Evolutionary conservation across 1,140 invertebrate species (phyloP).

Genomic region (Drosophila lacertosa): DNA sequence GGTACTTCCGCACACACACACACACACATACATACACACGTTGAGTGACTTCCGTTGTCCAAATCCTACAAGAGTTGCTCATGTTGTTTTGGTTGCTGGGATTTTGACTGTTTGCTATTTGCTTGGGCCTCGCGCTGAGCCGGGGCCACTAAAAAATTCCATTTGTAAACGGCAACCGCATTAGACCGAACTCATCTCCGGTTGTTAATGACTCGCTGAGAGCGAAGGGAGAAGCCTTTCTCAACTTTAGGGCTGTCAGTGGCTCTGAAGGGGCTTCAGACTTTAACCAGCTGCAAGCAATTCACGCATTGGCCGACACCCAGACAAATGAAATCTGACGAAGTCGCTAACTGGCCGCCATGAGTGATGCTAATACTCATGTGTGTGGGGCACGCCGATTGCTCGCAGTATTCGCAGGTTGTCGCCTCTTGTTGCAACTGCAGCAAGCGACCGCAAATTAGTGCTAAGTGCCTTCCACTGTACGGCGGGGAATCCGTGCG

Average conservation of each 20-base stretch:
- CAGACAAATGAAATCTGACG: conserved; percentile 70
- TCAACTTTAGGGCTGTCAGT: conserved; percentile 20
- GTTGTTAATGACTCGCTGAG: conserved; percentile 78
- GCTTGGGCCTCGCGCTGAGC: conserved; percentile 3
- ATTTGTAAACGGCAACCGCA: conserved; percentile 78
- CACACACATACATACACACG: conserved; percentile 30
- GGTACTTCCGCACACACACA: conserved; percentile 41
- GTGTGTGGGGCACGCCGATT: conserved; percentile 30
- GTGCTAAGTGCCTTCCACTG: conserved; percentile 68
- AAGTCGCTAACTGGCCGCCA: conserved; percentile 48
- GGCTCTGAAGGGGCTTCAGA: conserved; percentile 7
- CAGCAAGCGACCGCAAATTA: conserved; percentile 68
- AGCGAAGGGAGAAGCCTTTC: conserved; percentile 45
- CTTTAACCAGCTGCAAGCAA: conserved; percentile 59
- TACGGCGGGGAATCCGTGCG: conserved; percentile 36
- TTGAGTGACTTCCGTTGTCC: conserved; percentile 66
- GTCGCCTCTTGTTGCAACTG: conserved; percentile 56
- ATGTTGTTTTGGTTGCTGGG: conserved; percentile 19
- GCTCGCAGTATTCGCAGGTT: conserved; percentile 54
- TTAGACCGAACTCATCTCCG: conserved; percentile 82
- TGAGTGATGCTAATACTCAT: conserved; percentile 59
- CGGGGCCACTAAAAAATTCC: conserved; percentile 75
- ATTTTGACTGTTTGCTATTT: conserved; percentile 47
- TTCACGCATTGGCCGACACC: conserved; percentile 51
- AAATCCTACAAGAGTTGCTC: conserved; percentile 52